Evolutionary conservation across 1,140 invertebrate genomes (phyloP).

Genomic region (Piezodorus guildinii): DNA sequence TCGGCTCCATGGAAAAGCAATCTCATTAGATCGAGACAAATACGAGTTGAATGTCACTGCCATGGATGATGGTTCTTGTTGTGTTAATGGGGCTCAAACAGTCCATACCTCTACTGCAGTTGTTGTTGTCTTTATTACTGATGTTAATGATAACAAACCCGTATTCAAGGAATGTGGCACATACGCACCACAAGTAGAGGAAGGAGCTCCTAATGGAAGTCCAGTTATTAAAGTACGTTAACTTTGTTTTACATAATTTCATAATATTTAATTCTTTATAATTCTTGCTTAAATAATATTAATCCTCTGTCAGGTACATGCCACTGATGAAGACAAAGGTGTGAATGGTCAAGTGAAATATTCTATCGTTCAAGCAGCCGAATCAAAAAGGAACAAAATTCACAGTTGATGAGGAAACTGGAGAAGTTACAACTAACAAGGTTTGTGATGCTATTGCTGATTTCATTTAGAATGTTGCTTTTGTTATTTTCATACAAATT

Average conservation of each 20-base stretch:
- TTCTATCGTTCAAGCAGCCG: conserved; percentile 88
- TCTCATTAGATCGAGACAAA: conserved; percentile 74
- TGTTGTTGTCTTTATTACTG: conserved; percentile 86
- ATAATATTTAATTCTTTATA: background rate
- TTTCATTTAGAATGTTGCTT: background rate
- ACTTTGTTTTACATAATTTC: too few relatives aligned
- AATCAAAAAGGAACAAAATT: conserved; percentile 94
- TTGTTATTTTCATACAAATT: background rate
- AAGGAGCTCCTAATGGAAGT: conserved; percentile 82
- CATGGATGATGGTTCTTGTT: conserved; percentile 86
- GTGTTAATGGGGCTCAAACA: conserved; percentile 68
- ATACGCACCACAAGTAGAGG: conserved; percentile 85
- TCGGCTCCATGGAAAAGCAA: conserved; percentile 69
- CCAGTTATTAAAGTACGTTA: conserved; percentile 64
- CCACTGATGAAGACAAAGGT: conserved; percentile 87
- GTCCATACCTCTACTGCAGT: conserved; percentile 90
- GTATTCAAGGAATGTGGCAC: conserved; percentile 85
- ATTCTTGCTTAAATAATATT: background rate
- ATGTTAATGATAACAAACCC: conserved; percentile 91
- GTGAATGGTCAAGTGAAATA: conserved; percentile 88
- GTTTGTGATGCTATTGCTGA: conserved; percentile 31
- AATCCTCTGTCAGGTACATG: conserved; percentile 51
- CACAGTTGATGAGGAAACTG: conserved; percentile 86
- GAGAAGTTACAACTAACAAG: conserved; percentile 88
- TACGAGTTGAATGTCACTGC: conserved; percentile 91